Base-by-base conservation (phyloP, 2,888 invertebrate species). In the Anagyrus pseudococci region DNA sequence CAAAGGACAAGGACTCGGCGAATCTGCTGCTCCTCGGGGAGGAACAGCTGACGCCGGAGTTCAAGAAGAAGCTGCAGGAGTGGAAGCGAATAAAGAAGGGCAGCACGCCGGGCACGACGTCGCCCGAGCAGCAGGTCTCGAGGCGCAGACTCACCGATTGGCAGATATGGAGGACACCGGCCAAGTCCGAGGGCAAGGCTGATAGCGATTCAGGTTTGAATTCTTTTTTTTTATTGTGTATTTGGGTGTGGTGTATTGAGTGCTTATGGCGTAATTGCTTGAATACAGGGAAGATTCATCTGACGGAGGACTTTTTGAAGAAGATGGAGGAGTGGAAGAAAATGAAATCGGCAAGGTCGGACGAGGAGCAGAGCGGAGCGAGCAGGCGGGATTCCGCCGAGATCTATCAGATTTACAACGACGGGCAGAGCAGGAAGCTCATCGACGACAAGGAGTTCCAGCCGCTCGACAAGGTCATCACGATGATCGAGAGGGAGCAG, bases 281-380 rank as follows among this genome's bases (percentile, higher is more conserved):
- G 19, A 23, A n/a, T 23, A 19, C 88, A 0, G 89, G 88, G 22
- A 84, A 87, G 61, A 85, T 87, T 69, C 88, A 89, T 69, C 82
- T 93, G 13, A 90, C 91, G 91, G 22, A 93, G 64, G 94, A 94
- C 73, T 94, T 94, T 77, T 85, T 90, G 37, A 90, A 89, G 73
- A 93, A 91, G 82, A 86, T 94, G 83, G 91, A 93, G 73, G 91
- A 91, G 81, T 94, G 94, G 94, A 92, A 91, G 74, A 87, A 87
- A 67, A 87, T 91, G 76, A 92, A 92, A 77, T 85, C 87, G 47
- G 83, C 84, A 0, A 86, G 85, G 62, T 84, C 0, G 84, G 86
- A 1, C 85, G 86, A 22, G 79, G 66, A 84, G 85, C 84, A 79
- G 82, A 83, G 68, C 77, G 82, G 40, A 81, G 10, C 17, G 10